phyloP scores from a whole-genome alignment of 2,888 invertebrate species.

The Drosophila ezoana region DNA sequence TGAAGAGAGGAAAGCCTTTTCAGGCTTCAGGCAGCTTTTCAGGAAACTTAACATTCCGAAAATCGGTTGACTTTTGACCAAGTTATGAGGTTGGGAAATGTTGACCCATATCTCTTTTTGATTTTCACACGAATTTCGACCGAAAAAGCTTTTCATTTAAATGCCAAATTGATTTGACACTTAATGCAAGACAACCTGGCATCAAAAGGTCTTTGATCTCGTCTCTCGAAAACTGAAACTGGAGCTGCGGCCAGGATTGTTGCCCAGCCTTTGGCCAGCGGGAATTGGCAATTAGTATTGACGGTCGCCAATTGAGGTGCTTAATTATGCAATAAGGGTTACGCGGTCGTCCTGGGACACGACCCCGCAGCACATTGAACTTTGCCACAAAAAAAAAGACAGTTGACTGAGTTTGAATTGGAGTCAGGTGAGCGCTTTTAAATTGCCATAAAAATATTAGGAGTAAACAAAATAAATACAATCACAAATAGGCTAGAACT shows the following conservation, averaged over 20 bases:
- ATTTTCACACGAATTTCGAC: too few species aligned
- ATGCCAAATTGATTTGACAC: not conserved
- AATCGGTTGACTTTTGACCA: too few species aligned
- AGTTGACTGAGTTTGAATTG: slow-evolving; percentile 6
- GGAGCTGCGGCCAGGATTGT: slow-evolving; percentile 1
- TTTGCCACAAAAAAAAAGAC: slow-evolving; percentile 28
- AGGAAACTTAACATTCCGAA: too few species aligned
- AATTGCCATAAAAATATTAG: slow-evolving; percentile 31
- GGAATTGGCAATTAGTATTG: slow-evolving; percentile 28
- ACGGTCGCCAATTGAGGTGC: slow-evolving; percentile 27
- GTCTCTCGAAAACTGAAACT: slow-evolving; percentile 4
- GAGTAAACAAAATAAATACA: slow-evolving; percentile 20
- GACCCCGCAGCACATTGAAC: slow-evolving; percentile 63
- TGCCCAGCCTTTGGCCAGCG: not conserved
- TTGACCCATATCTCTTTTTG: too few species aligned
- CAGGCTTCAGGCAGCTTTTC: too few species aligned
- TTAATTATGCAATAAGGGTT: slow-evolving; percentile 69
- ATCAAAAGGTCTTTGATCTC: slow-evolving; percentile 24
- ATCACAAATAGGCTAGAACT: slow-evolving; percentile 17
- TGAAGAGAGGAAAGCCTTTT: too few species aligned
- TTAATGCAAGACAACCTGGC: slow-evolving; percentile 21
- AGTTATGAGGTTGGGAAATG: too few species aligned
- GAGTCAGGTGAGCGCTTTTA: slow-evolving; percentile 19
- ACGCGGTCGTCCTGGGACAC: slow-evolving; percentile 50
- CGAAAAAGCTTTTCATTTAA: not conserved